phyloP scores from a whole-genome alignment of 2,888 invertebrate genomes.

The Rhogogaster chlorosoma region DNA sequence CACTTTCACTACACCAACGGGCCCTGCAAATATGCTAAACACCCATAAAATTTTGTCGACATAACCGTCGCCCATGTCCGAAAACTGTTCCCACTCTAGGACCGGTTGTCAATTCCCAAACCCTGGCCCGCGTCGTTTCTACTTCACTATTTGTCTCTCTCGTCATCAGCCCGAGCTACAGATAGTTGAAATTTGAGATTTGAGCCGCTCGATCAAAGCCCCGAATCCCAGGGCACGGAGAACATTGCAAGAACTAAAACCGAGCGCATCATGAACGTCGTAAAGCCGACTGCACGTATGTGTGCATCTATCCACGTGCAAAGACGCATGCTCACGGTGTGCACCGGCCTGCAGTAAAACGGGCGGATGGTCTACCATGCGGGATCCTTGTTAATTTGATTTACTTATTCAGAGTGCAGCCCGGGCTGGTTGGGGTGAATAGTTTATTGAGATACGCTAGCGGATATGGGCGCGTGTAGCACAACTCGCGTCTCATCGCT shows the following conservation, averaged over 20 bases:
- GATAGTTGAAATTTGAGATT: slow-evolving; percentile 26
- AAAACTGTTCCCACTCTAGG: neutral
- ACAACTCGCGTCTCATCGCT: neutral
- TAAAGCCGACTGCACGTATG: slow-evolving; percentile 4
- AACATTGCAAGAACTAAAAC: neutral
- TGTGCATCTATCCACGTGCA: neutral
- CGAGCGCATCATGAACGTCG: slow-evolving; percentile 9
- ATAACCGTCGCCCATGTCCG: slow-evolving; percentile 26
- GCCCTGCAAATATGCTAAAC: neutral
- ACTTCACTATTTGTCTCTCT: slow-evolving; percentile 35
- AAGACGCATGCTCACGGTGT: slow-evolving; percentile 1
- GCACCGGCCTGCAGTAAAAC: slow-evolving; percentile 15
- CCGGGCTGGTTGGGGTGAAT: slow-evolving; percentile 17
- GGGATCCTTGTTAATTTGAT: slow-evolving; percentile 45
- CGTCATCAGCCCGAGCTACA: slow-evolving; percentile 28
- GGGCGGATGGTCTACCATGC: slow-evolving; percentile 34
- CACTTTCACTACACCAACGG: slow-evolving; percentile 63
- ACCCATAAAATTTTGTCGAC: slow-evolving; percentile 24
- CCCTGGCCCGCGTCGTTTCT: slow-evolving; percentile 13
- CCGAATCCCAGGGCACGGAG: neutral
- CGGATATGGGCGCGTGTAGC: neutral
- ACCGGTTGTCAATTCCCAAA: slow-evolving; percentile 14
- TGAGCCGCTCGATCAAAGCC: neutral
- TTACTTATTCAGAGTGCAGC: slow-evolving; percentile 49
- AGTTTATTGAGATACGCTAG: slow-evolving; percentile 44